These are phyloP conservation scores for Macroteleia sp. DNA, from an alignment of 2,888 invertebrate genomes.

Conservation along the genomic window DNA sequence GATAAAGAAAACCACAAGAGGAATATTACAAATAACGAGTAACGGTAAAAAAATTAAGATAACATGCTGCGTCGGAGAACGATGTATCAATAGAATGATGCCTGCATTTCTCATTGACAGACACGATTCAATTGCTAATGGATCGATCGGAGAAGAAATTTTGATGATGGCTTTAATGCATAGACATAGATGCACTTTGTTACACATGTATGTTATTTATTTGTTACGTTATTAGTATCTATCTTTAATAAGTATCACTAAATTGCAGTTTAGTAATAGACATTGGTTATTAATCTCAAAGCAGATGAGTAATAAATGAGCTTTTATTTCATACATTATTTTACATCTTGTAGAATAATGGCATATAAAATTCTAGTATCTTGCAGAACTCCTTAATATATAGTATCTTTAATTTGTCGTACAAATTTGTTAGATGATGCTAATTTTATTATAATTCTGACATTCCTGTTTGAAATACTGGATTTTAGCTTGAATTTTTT, in stretches of 20 bases:
- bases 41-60: conserved; percentile 18
- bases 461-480: too few species aligned
- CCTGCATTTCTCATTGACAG: conserved; percentile 12
- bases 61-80: background rate
- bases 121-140: conserved; percentile 2
- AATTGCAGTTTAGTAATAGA: conserved; percentile 11
- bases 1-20: conserved; percentile 33
- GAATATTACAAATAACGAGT: conserved; percentile 34
- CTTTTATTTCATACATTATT: too few species aligned
- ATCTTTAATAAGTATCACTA: conserved; percentile 18
- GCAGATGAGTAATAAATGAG: background rate
- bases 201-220: background rate
- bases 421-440: too few species aligned
- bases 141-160: conserved; percentile 2
- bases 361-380: too few species aligned
- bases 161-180: background rate
- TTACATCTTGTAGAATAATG: too few species aligned
- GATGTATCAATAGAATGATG: background rate
- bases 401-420: too few species aligned
- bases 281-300: background rate
- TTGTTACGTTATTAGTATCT: background rate
- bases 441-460: too few species aligned
- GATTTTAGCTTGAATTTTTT: too few species aligned
- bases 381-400: too few species aligned
- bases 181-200: background rate